Conservation (phyloP, 2,797 vertebrate species). For the Phaenicophaeus curvirostris region DNA sequence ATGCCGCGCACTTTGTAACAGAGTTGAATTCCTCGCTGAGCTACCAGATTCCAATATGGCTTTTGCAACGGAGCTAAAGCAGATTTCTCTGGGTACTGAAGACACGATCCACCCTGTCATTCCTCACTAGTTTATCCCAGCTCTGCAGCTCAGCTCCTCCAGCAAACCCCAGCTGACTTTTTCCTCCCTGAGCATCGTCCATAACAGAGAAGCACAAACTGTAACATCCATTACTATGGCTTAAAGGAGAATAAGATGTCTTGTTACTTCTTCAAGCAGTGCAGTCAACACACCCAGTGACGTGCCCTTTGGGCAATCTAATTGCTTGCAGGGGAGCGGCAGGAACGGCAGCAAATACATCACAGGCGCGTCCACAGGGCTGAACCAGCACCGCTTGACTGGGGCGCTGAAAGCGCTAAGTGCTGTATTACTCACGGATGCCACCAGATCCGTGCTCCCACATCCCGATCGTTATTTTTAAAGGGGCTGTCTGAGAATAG, state of each 20-base stretch:
- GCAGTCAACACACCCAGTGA: background rate
- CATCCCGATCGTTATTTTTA: background rate
- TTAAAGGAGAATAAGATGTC: background rate
- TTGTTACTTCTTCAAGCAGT: background rate
- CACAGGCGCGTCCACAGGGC: background rate
- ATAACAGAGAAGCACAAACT: background rate
- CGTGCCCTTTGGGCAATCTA: background rate
- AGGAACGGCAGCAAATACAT: background rate
- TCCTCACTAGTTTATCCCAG: background rate
- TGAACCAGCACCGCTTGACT: accelerated
- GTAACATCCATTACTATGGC: accelerated
- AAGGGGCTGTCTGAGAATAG: background rate
- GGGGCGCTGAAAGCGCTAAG: background rate
- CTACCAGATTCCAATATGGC: background rate
- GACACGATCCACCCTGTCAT: background rate
- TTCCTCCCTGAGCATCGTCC: accelerated
- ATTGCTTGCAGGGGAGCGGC: background rate
- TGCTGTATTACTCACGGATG: background rate
- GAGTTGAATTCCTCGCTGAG: background rate
- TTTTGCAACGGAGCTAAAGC: background rate
- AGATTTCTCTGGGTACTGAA: background rate
- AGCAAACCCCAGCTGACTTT: background rate
- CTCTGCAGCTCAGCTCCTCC: background rate
- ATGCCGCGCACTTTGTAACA: background rate
- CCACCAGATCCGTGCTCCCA: background rate